phyloP scores from a whole-genome alignment of 2,888 invertebrate species.

The Leucozona laternaria region DNA sequence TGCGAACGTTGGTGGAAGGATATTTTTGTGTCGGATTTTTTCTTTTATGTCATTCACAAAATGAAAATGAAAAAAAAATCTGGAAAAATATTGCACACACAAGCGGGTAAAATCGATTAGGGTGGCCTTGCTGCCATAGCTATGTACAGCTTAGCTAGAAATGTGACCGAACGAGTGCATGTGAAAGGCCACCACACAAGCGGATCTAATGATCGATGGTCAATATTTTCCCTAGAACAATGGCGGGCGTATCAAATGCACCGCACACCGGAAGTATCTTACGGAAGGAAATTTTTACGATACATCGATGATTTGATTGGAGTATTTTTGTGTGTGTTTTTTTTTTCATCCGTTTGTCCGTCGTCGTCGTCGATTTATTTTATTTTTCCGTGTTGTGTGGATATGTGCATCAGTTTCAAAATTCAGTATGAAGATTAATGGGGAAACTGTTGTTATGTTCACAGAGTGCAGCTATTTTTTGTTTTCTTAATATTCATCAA shows the following conservation, averaged over 20 bases:
- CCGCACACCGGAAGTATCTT: slow-evolving; percentile 64
- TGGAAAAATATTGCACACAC: slow-evolving; percentile 40
- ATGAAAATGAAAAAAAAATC: not conserved
- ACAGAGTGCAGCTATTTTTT: not conserved
- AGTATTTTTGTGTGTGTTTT: not conserved
- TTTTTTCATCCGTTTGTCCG: not conserved
- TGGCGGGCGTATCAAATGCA: slow-evolving; percentile 62
- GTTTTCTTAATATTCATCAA: not conserved
- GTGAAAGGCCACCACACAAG: slow-evolving; percentile 71
- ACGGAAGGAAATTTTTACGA: slow-evolving; percentile 63
- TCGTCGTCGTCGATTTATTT: not conserved
- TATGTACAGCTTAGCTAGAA: not conserved
- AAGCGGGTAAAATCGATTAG: slow-evolving; percentile 65
- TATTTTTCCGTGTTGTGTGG: not conserved
- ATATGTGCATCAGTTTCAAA: slow-evolving; percentile 10
- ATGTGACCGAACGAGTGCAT: slow-evolving; percentile 40
- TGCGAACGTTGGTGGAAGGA: slow-evolving; percentile 12
- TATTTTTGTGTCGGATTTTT: slow-evolving; percentile 55
- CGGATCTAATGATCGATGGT: slow-evolving; percentile 74
- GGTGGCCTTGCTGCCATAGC: slow-evolving; percentile 42
- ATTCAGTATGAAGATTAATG: slow-evolving; percentile 35
- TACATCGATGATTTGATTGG: slow-evolving; percentile 67
- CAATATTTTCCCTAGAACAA: slow-evolving; percentile 68
- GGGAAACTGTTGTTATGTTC: slow-evolving; percentile 1
- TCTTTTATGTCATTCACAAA: slow-evolving; percentile 54